Conservation (phyloP, 53 echinoderm and acorn worm species). For the Echinarachnius parma region DNA sequence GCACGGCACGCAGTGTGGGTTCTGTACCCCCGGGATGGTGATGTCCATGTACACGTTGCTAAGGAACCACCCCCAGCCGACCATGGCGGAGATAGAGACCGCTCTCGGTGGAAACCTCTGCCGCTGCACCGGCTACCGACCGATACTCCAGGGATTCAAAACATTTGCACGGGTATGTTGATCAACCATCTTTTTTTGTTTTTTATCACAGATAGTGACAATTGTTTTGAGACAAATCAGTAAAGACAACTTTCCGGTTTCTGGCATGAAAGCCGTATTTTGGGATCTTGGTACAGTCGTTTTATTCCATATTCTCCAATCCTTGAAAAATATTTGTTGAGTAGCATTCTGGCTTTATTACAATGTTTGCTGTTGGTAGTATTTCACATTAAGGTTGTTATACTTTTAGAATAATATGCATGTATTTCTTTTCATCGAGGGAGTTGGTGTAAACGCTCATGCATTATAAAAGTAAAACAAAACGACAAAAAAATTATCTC, state of each 20-base stretch:
- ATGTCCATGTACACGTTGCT: slow-evolving; percentile 91
- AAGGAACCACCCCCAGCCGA: slow-evolving; percentile 66
- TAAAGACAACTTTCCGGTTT: neutral
- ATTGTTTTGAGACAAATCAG: neutral
- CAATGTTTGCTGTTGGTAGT: neutral
- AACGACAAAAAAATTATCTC: too few species aligned
- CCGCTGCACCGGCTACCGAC: slow-evolving; percentile 76
- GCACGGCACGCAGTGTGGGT: slow-evolving; percentile 89
- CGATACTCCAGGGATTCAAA: slow-evolving; percentile 77
- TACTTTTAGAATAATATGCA: neutral
- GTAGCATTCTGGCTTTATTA: too few species aligned
- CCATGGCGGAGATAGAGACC: slow-evolving; percentile 66
- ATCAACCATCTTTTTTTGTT: neutral
- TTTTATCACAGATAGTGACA: neutral
- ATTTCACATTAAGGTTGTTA: neutral
- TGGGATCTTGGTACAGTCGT: too few species aligned
- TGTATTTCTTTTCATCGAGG: neutral
- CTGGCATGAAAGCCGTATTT: too few species aligned
- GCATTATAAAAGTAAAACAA: too few species aligned
- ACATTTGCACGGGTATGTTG: slow-evolving; percentile 66
- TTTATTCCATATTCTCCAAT: neutral
- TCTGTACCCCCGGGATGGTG: slow-evolving; percentile 79
- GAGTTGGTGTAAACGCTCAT: too few species aligned
- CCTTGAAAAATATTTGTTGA: neutral
- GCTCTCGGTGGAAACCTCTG: slow-evolving; percentile 84